These are phyloP conservation scores for Argyresthia albistria DNA, from an alignment of 2,888 invertebrate species.

Conservation along the genomic window DNA sequence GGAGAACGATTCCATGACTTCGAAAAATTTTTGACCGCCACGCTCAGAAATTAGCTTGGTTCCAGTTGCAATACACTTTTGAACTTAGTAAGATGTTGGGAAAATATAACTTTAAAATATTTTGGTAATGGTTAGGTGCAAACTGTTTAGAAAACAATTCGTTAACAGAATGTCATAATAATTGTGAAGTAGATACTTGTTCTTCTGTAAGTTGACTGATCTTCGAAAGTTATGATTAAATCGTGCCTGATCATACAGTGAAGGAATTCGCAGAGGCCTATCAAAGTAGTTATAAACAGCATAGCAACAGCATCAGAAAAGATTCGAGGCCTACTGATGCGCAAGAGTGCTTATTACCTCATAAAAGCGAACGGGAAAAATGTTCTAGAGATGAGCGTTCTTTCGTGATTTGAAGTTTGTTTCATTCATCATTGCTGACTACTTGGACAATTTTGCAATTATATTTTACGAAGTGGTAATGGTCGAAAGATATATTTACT, in stretches of 20 bases:
- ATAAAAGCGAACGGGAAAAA: background rate
- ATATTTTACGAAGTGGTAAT: no score
- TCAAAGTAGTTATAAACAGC: background rate
- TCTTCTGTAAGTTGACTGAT: no score
- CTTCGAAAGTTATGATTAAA: background rate
- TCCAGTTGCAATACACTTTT: background rate
- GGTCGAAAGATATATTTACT: no score
- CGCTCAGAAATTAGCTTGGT: constrained; percentile 1
- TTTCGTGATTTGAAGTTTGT: background rate
- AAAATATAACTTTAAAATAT: no score
- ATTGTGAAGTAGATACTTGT: no score
- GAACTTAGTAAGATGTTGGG: no score
- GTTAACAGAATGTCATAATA: no score
- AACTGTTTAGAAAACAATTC: no score
- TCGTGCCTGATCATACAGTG: background rate
- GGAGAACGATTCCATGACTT: constrained; percentile 23
- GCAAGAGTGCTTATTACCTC: background rate
- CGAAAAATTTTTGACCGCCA: constrained; percentile 12
- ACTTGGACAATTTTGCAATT: no score
- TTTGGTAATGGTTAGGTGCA: no score
- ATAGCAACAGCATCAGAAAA: background rate
- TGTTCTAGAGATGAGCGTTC: background rate
- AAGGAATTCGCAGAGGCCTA: no score
- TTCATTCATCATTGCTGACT: no score
- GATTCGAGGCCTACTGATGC: background rate